Conservation (phyloP, 2,797 vertebrate genomes). For the Rachycentron canadum region DNA sequence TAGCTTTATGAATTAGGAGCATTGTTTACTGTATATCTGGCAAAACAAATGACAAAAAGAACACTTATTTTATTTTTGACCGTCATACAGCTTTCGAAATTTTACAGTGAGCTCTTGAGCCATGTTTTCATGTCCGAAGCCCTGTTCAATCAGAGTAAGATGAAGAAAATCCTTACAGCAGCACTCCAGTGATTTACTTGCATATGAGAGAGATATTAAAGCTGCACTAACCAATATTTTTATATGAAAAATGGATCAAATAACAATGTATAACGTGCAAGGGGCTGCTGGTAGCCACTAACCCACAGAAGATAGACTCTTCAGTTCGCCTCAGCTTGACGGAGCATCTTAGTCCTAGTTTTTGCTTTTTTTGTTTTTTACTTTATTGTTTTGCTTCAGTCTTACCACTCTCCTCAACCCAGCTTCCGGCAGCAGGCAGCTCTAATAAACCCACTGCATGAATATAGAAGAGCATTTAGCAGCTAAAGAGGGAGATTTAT, state of each 20-base stretch:
- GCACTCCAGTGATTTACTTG: not conserved
- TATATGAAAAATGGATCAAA: not conserved
- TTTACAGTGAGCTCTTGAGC: conserved; percentile 2
- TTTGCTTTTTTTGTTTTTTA: not conserved
- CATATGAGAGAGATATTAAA: not conserved
- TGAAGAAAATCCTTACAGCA: not conserved
- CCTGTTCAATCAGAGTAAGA: conserved; percentile 2
- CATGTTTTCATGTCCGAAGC: not conserved
- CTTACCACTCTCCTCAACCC: not conserved
- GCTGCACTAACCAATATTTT: conserved; percentile 29
- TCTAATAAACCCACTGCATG: not conserved
- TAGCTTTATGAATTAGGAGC: conserved; percentile 16
- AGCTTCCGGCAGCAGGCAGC: not conserved
- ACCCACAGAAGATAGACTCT: not conserved
- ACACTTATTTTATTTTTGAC: conserved; percentile 18
- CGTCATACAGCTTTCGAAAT: conserved; percentile 1
- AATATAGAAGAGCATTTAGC: not conserved
- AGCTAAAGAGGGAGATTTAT: not conserved
- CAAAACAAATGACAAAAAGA: conserved; percentile 5
- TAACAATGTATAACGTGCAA: not conserved
- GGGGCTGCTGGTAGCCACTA: not conserved
- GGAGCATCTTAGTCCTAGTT: not conserved
- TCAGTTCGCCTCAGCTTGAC: not conserved
- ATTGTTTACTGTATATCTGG: not conserved
- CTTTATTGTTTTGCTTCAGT: not conserved